Evolutionary conservation across 2,797 vertebrate species (phyloP), one percentile per base, ranked within the genome.

Genomic region (Poecile montanus): DNA sequence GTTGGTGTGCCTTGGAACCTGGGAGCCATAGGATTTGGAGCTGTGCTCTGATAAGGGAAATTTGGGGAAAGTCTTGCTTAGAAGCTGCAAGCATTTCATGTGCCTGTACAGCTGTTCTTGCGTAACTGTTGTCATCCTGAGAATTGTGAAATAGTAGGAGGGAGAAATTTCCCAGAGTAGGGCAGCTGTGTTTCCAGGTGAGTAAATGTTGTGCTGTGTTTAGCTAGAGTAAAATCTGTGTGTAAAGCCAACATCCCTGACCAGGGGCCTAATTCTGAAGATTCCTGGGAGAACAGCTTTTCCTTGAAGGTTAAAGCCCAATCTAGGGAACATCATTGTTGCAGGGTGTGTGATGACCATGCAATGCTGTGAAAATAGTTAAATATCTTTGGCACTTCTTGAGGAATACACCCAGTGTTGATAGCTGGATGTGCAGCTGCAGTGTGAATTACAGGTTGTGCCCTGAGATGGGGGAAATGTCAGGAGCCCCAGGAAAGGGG

Each of bases 71-170:
- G 80, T 77, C 45, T 80, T 3, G 1, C 54, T 80, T 83, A 42
- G 75, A 61, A 78, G 50, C 68, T 54, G 50, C n/a, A 34, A 61
- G 67, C 15, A 10, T 91, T 87, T 72, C 34, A 1, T 40, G 19
- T 86, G 22, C 44, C 81, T 82, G 0, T 83, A 22, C 20, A 47
- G 61, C 68, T 63, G 38, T 78, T 86, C 76, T 94, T 96, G 76
- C 0, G 0, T 86, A 94, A 86, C n/a, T 87, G 50, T 61, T 75
- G 67, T 80, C n/a, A 23, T 74, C 65, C 50, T 88, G 65, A 85
- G 65, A 74, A 67, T 91, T 94, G 89, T 72, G 92, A 91, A 96
- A 83, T 29, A 73, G 76, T 63, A 58, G 88, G 79, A 94, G 82
- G 75, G 71, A 81, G 58, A 76, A 48, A 27, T 90, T 68, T 95